A percentile compares a stretch with the other conserved stretches of the same genome.
Evolutionary conservation across 2,797 vertebrate species (phyloP).

Genomic region (Tenualosa ilisha): DNA sequence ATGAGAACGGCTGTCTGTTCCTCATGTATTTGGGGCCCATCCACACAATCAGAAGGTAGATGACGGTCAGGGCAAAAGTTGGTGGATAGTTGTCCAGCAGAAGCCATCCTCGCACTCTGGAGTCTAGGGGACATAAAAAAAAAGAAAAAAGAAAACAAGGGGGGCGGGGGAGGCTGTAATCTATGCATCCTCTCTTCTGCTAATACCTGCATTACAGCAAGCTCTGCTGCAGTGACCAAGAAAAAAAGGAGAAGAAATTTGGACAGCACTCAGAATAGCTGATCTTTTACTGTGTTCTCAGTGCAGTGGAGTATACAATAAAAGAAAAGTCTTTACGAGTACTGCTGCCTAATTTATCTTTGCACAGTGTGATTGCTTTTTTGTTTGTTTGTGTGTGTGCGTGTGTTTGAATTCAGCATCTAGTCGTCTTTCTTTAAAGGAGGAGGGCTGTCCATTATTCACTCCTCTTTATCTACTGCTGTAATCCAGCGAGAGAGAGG

Average conservation of each 20-base stretch:
- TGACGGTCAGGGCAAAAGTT: constrained; percentile 83
- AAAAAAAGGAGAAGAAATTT: not conserved
- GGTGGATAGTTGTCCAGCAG: constrained; percentile 90
- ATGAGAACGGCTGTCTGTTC: constrained; percentile 82
- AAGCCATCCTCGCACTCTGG: constrained; percentile 89
- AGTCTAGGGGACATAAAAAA: constrained; percentile 79
- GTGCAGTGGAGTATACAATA: not conserved
- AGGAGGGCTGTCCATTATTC: not conserved
- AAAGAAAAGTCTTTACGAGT: not conserved
- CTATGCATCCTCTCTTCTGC: not conserved
- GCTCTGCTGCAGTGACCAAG: not conserved
- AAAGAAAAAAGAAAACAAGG: not conserved
- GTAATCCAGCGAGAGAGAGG: not conserved
- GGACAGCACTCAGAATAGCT: not conserved
- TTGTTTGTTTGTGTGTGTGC: not conserved
- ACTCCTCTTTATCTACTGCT: not conserved
- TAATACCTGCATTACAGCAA: constrained; percentile 20
- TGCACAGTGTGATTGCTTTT: not conserved
- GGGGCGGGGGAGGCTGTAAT: not conserved
- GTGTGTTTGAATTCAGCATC: not conserved
- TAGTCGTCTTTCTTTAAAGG: not conserved
- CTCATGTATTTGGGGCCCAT: constrained; percentile 94
- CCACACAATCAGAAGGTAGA: constrained; percentile 94
- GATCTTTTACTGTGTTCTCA: not conserved
- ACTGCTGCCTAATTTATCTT: not conserved